Conservation (phyloP, 2,888 invertebrate species). For the Sialis lutaria region DNA sequence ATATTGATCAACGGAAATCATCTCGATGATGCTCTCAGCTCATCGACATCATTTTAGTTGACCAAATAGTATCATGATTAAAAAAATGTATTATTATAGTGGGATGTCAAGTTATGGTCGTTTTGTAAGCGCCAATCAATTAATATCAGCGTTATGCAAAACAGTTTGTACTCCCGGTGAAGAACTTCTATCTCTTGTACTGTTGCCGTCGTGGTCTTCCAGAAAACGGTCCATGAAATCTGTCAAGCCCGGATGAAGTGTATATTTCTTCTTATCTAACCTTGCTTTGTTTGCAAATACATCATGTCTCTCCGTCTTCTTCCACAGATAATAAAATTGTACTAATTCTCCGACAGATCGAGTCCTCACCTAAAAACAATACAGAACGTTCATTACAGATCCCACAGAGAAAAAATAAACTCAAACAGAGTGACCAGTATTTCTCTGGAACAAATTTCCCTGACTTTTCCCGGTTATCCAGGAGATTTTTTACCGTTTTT, state of each 20-base stretch:
- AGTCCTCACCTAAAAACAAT: slow-evolving; percentile 50
- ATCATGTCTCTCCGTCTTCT: slow-evolving; percentile 95
- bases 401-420: not conserved
- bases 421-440: too few relatives aligned
- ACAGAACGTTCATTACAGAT: not conserved
- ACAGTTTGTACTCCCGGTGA: slow-evolving; percentile 44
- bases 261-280: slow-evolving; percentile 83
- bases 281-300: slow-evolving; percentile 75
- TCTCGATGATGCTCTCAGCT: too few relatives aligned
- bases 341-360: slow-evolving; percentile 92
- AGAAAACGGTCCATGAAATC: slow-evolving; percentile 89
- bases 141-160: not conserved
- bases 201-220: slow-evolving; percentile 58
- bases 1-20: too few relatives aligned
- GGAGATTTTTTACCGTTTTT: too few relatives aligned
- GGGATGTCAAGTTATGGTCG: not conserved
- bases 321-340: slow-evolving; percentile 95
- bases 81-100: too few relatives aligned
- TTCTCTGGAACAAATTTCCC: too few relatives aligned
- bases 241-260: slow-evolving; percentile 78
- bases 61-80: too few relatives aligned
- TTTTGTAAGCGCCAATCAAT: not conserved
- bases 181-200: slow-evolving; percentile 43
- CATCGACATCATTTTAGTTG: too few relatives aligned
- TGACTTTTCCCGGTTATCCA: too few relatives aligned